These are phyloP conservation scores for Panonychus citri DNA, from an alignment of 1,140 invertebrate species.

Conservation along the genomic window DNA sequence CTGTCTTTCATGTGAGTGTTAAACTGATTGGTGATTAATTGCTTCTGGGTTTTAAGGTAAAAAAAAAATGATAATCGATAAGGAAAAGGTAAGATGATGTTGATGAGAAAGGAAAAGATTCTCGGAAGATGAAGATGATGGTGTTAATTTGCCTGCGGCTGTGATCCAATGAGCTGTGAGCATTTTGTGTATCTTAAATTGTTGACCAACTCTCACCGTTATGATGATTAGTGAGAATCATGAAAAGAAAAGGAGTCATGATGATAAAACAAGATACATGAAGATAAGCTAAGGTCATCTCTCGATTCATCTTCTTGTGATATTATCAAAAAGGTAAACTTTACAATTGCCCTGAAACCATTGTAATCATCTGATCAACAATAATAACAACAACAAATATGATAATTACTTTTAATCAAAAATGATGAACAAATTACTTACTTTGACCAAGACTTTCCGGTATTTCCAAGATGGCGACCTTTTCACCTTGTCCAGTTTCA, in stretches of 20 bases:
- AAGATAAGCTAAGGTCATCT: neutral
- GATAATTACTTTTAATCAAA: neutral
- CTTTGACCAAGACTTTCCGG: conserved; percentile 58
- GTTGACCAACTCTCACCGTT: neutral
- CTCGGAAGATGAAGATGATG: neutral
- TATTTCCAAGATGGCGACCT: conserved; percentile 67
- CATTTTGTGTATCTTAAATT: neutral
- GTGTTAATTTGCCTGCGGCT: neutral
- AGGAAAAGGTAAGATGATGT: no score
- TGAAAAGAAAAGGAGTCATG: neutral
- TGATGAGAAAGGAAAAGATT: no score
- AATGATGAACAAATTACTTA: conserved; percentile 31
- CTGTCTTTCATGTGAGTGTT: no score
- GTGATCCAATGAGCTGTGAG: no score
- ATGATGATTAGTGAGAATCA: neutral
- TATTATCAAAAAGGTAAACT: neutral
- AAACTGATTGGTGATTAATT: no score
- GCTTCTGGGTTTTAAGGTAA: no score
- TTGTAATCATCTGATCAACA: neutral
- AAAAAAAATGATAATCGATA: no score
- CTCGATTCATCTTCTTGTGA: neutral
- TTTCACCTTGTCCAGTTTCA: conserved; percentile 54
- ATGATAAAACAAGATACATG: no score
- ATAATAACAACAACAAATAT: no score
- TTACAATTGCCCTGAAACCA: neutral